Percentiles rank a stretch among this genome's conserved stretches.
Conservation (phyloP, 2,113 vertebrate species). For the Onychorhynchus coronatus region DNA sequence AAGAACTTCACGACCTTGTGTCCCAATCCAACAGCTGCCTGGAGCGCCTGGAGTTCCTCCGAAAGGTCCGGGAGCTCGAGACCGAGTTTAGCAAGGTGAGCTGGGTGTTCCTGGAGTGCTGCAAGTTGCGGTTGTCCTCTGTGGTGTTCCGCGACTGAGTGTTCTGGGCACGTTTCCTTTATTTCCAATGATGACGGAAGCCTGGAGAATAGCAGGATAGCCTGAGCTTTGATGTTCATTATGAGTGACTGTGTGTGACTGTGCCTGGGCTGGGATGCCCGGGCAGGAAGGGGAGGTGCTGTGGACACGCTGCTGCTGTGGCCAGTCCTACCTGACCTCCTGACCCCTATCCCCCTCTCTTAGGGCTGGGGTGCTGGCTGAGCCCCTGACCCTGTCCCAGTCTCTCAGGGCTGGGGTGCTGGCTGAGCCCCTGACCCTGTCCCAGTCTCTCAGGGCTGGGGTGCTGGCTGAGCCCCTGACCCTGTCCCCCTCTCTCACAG, state of each 20-base stretch:
- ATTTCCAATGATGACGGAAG: neutral
- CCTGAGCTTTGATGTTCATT: neutral
- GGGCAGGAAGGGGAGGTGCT: neutral
- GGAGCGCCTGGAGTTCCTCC: conserved; percentile 80
- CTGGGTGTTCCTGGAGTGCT: fast-evolving
- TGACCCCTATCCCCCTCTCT: neutral
- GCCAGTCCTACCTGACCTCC: fast-evolving
- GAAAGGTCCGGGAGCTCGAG: conserved; percentile 76
- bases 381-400: neutral
- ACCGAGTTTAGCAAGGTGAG: conserved; percentile 77
- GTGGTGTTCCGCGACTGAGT: fast-evolving
- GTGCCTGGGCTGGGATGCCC: neutral
- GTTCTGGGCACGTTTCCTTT: neutral
- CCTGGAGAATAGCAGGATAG: neutral
- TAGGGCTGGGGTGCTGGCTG: conserved; percentile 87
- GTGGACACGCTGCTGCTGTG: fast-evolving
- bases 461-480: too few species aligned
- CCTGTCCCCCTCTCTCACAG: conserved; percentile 55
- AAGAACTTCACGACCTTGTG: conserved; percentile 87
- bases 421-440: conserved; percentile 68
- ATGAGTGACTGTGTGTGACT: fast-evolving
- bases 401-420: conserved; percentile 78
- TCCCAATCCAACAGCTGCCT: conserved; percentile 86
- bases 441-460: too few species aligned
- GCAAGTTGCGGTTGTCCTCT: neutral